These are phyloP conservation scores for Aleiodes leptofemur DNA, from an alignment of 2,888 invertebrate species.

Conservation along the genomic window DNA sequence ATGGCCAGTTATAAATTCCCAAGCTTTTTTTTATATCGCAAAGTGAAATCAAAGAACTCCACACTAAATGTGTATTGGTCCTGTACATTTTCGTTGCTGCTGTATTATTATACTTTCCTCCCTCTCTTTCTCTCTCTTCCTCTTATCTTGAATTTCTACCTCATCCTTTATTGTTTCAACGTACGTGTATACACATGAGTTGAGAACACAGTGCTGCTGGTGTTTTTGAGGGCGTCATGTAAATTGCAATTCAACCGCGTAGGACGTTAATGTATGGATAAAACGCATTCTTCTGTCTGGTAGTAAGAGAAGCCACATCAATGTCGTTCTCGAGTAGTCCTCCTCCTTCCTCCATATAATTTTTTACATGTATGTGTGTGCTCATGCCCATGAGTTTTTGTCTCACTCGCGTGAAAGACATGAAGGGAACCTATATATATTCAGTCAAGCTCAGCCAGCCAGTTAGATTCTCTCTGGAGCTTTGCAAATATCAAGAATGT, in stretches of 20 bases:
- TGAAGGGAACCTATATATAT: no score
- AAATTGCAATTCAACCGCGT: constrained; percentile 37
- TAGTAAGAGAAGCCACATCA: no score
- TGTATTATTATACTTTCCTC: no score
- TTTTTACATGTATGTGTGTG: no score
- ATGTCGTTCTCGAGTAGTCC: no score
- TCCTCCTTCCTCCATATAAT: no score
- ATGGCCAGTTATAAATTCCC: constrained; percentile 21
- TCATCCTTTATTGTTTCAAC: constrained; percentile 39
- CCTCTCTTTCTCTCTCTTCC: not conserved
- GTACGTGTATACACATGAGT: constrained; percentile 36
- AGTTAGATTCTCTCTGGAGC: no score
- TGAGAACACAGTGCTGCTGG: not conserved
- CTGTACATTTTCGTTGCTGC: constrained; percentile 42
- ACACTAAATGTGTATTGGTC: constrained; percentile 45
- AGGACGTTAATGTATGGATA: constrained; percentile 42
- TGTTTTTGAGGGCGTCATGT: constrained; percentile 28
- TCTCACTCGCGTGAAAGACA: no score
- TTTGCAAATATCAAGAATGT: constrained; percentile 47
- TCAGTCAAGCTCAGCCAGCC: no score
- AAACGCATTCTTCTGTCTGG: constrained; percentile 34
- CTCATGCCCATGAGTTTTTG: no score
- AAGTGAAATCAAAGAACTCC: constrained; percentile 54
- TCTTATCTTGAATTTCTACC: not conserved
- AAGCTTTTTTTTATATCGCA: constrained; percentile 38